Evolutionary conservation across 2,113 vertebrate species (phyloP), one percentile per base, ranked within the genome.

Genomic region (Malurus elegans): DNA sequence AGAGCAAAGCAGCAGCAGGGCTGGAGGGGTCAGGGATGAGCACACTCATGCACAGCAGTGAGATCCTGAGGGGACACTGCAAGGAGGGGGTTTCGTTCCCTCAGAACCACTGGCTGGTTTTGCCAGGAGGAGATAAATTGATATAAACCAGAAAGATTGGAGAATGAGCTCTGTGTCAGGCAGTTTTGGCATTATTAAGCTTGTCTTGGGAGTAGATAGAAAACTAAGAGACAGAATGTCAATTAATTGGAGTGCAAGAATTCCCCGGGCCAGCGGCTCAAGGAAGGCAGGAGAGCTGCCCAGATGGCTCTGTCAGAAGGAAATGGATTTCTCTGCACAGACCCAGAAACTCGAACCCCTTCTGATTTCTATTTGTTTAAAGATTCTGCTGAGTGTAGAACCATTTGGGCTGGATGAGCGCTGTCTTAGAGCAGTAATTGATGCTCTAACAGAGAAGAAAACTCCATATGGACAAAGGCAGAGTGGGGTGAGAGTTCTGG

Each of bases 161-260:
- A 50, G 65, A 65, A 85, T 75, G 36, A 78, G 88, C 80, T 69
- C 86, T 6, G 12, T 29, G 8, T n/a, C 38, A 54, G 44, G 80
- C 64, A 90, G 60, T 48, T 44, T 45, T 42, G 73, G 44, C 84
- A 47, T 93, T 31, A 71, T 74, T 58, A 78, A 95, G 57, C 84
- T 89, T 74, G 71, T 71, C 80, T 74, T 57, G 54, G 72, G 70
- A 81, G 65, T 51, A 80, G 91, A 61, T 21, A 86, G 87, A 81
- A 92, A 94, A 81, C 48, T 12, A 87, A 83, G 87, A 86, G 70
- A 58, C 90, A 64, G 92, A 84, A 91, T 36, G 85, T 84, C 78
- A 74, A 89, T 91, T 81, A 85, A 84, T 89, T 47, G 19, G 90
- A 58, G 81, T 18, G 34, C 47, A 50, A 85, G 87, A 89, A 91